phyloP scores from a whole-genome alignment of 2,797 vertebrate genomes.

The Monodelphis domestica region DNA sequence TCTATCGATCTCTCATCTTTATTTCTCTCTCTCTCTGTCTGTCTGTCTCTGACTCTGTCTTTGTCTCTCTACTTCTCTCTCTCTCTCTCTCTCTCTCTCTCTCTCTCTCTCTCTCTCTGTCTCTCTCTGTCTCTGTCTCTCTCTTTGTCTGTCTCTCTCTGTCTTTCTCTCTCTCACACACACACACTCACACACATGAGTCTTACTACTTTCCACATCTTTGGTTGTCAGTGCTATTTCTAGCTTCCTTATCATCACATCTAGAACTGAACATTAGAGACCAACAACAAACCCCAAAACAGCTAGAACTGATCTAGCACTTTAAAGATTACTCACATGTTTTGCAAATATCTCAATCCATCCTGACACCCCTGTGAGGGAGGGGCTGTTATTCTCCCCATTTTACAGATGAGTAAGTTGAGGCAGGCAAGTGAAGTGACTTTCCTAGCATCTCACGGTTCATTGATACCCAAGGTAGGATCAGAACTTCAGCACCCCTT shows the following conservation, averaged over 20 bases:
- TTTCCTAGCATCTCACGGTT: background rate
- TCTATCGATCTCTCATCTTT: too few relatives aligned
- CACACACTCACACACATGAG: too few relatives aligned
- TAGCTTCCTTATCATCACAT: background rate
- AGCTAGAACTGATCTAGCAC: background rate
- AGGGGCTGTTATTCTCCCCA: background rate
- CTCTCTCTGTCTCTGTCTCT: too few relatives aligned
- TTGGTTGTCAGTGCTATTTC: background rate
- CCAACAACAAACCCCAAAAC: background rate
- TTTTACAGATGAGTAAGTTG: background rate
- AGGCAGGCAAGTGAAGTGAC: background rate
- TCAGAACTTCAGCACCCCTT: constrained; percentile 10
- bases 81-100: too few relatives aligned
- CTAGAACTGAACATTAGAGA: background rate
- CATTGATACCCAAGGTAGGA: background rate
- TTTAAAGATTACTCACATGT: background rate
- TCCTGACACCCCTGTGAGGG: background rate
- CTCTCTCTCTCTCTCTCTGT: too few relatives aligned
- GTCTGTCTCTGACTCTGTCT: too few relatives aligned
- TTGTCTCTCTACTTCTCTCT: too few relatives aligned
- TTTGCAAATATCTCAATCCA: background rate
- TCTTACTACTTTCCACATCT: background rate
- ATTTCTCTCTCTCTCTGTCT: too few relatives aligned
- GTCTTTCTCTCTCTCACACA: too few relatives aligned
- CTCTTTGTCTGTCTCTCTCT: too few relatives aligned